phyloP scores from a whole-genome alignment of 1,140 invertebrate species.

The Anagrus nilaparvatae region DNA sequence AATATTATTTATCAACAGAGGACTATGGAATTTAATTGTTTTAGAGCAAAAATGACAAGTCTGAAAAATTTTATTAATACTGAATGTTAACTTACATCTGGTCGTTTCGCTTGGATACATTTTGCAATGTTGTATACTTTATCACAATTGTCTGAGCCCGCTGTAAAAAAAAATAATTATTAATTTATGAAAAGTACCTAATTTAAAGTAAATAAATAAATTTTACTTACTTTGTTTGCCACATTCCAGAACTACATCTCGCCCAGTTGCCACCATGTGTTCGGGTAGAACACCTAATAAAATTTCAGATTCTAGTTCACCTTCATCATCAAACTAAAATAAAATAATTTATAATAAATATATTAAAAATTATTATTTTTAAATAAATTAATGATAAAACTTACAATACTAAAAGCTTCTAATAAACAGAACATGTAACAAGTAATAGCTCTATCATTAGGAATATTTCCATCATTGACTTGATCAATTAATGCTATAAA shows the following conservation, averaged over 20 bases:
- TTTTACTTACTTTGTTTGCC: conserved; percentile 16
- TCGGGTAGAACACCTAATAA: conserved; percentile 27
- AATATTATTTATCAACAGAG: background rate
- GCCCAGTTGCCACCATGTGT: conserved; percentile 10
- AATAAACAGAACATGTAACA: conserved; percentile 38
- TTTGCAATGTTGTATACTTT: conserved; percentile 25
- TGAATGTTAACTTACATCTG: conserved; percentile 29
- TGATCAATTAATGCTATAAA: conserved; percentile 28
- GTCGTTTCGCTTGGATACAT: conserved; percentile 23
- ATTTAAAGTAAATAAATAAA: no score
- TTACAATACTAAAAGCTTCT: conserved; percentile 33
- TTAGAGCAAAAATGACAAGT: background rate
- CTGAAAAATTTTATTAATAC: background rate
- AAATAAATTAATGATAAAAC: no score
- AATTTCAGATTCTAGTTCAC: conserved; percentile 27
- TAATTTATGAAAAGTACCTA: no score
- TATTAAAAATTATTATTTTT: no score
- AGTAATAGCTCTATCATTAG: conserved; percentile 24
- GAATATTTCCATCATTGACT: conserved; percentile 23
- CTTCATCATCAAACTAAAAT: conserved; percentile 32
- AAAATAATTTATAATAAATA: no score
- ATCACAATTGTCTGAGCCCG: conserved; percentile 27
- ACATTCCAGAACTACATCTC: conserved; percentile 21
- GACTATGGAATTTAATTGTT: background rate
- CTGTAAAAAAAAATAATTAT: no score